A percentile compares a stretch with the other conserved stretches of the same genome.
Conservation (phyloP, 2,888 invertebrate genomes). For the Crioceris asparagi region DNA sequence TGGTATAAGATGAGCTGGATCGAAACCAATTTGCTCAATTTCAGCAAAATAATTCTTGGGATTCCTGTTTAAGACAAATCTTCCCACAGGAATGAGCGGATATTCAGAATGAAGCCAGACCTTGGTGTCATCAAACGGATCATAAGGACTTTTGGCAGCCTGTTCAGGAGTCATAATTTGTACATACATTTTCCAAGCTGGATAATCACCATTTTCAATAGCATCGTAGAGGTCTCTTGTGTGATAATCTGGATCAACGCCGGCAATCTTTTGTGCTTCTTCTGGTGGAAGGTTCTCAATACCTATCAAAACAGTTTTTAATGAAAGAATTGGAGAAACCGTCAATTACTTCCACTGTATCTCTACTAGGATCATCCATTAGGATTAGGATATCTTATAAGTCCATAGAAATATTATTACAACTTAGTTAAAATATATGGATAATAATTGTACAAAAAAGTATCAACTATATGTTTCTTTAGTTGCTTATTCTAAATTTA, state of each 20-base stretch:
- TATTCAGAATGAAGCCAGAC: constrained; percentile 85
- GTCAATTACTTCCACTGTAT: no score
- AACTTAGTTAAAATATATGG: no score
- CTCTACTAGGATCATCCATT: no score
- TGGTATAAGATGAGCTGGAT: constrained; percentile 79
- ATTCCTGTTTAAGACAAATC: constrained; percentile 75
- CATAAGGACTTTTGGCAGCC: constrained; percentile 66
- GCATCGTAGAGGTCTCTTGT: constrained; percentile 84
- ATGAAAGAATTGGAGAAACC: background rate
- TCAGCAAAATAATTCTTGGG: constrained; percentile 92
- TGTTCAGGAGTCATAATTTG: constrained; percentile 83
- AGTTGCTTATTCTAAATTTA: no score
- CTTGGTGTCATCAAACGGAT: constrained; percentile 92
- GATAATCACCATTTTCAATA: constrained; percentile 61
- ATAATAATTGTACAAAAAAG: no score
- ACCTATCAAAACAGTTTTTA: constrained; percentile 28
- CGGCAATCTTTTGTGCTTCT: constrained; percentile 57
- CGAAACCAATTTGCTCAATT: constrained; percentile 86
- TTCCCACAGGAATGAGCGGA: constrained; percentile 82
- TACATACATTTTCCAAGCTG: constrained; percentile 73
- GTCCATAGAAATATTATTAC: no score
- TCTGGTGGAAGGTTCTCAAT: constrained; percentile 66
- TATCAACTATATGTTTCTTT: no score
- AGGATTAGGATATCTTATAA: no score
- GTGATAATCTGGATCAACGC: constrained; percentile 78